Base-by-base conservation (phyloP, 2,888 invertebrate genomes). In the Drosophila austrosaltans region DNA sequence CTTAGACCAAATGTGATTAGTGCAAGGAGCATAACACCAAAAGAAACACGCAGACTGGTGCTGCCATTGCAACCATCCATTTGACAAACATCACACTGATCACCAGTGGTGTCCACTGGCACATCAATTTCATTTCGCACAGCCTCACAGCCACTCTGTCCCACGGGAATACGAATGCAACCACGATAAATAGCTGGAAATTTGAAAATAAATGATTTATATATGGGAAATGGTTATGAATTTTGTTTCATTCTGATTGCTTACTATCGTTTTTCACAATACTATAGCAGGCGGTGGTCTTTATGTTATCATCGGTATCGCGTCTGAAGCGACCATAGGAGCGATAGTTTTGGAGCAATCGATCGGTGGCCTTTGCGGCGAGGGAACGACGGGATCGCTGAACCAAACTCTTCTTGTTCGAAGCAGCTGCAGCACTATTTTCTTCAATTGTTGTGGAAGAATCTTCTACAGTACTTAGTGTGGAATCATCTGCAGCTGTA, bases 21-120 rank as follows among this genome's bases (percentile, higher is more conserved):
- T 12, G 86, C 68, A 12, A 89, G 25, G 44, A 90, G 22, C 0
- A 76, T 63, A 0, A 76, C 58, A 8, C 71, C 65, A 20, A 83
- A 10, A 2, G 91, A 89, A 1, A 84, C 32, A 16, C 72, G 67
- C 0, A 83, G 32, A 7, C 67, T 69, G 16, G 76, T 66, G 67
- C 87, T 77, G 30, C 88, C 77, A 64, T 91, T 91, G 71, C 91
- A 91, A 1, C 65, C 70, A 66, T 85, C 70, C 10, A 25, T 65
- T 8, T 75, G 32, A 36, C 91, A 91, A 7, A 81, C 66, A 10
- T 72, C 10, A 56, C 91, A 91, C 1, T 68, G 40, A 62, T 79
- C 73, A 1, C 39, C 61, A 22, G 10, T 12, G 2, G 66, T 53
- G 10, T 69, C 8, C 25, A 28, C 57, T 0, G 69, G n/a, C 3